Conservation (phyloP, 2,113 vertebrate genomes). For the Sinocyclocheilus anophthalmus region DNA sequence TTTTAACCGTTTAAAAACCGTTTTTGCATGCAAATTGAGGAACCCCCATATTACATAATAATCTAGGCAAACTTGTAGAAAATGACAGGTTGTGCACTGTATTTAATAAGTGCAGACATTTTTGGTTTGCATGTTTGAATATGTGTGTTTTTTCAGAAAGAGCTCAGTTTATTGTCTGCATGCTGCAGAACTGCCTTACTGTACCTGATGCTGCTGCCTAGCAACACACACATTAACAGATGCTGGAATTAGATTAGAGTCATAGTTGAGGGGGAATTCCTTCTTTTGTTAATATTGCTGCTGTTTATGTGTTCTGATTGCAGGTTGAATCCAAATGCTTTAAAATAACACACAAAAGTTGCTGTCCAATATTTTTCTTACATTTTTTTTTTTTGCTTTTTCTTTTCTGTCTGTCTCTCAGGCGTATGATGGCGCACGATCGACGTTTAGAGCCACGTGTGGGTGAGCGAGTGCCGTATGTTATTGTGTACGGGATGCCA, state of each 20-base stretch:
- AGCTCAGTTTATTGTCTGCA: slow-evolving; percentile 40
- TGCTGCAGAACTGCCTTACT: slow-evolving; percentile 39
- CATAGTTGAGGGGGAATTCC: slow-evolving; percentile 33
- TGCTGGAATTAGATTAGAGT: slow-evolving; percentile 52
- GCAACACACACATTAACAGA: slow-evolving; percentile 59
- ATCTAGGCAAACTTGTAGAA: too few relatives aligned
- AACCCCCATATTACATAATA: too few relatives aligned
- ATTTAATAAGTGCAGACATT: neutral
- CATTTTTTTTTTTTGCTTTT: neutral
- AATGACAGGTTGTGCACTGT: neutral
- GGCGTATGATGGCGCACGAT: slow-evolving; percentile 90
- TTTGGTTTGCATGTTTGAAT: too few relatives aligned
- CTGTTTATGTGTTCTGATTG: neutral
- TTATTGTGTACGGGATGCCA: slow-evolving; percentile 88
- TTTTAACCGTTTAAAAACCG: too few relatives aligned
- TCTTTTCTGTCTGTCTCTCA: slow-evolving; percentile 62
- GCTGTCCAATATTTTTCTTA: neutral
- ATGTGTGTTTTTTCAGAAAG: neutral
- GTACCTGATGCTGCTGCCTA: slow-evolving; percentile 68
- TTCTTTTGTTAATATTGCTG: neutral
- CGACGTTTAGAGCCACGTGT: slow-evolving; percentile 91
- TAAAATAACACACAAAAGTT: neutral
- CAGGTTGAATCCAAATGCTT: slow-evolving; percentile 13
- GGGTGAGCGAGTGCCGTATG: slow-evolving; percentile 94
- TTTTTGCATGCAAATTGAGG: too few relatives aligned